phyloP scores from a whole-genome alignment of 35 echinoderm and acorn worm genomes.

The Apostichopus californicus region DNA sequence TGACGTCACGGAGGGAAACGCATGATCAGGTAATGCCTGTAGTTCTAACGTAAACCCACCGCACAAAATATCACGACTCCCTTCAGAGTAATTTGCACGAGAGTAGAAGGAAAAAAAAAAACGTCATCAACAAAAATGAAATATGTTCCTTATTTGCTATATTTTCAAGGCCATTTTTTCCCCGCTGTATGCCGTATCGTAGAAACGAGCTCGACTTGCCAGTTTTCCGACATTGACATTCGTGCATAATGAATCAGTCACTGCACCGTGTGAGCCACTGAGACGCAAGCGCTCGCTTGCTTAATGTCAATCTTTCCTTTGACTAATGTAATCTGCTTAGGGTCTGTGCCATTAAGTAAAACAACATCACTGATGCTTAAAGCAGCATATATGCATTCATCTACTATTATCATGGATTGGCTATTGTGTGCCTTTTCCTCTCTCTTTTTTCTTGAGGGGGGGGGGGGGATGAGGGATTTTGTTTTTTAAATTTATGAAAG shows the following conservation, averaged over 20 bases:
- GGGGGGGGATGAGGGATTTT: no score
- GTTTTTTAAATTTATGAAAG: no score
- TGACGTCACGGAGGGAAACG: no score
- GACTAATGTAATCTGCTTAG: constrained; percentile 18
- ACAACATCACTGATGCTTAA: constrained; percentile 35
- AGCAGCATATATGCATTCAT: background rate
- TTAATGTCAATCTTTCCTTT: constrained; percentile 1
- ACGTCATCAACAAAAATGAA: background rate
- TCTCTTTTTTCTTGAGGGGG: no score
- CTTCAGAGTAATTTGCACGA: no score
- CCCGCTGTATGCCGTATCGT: background rate
- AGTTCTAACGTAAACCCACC: no score
- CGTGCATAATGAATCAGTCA: background rate
- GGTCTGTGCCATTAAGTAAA: constrained; percentile 39
- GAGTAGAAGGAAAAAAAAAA: background rate
- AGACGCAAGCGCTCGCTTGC: background rate
- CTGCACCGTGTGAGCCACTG: background rate
- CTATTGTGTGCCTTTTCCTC: no score
- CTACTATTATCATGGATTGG: no score
- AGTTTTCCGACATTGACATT: background rate
- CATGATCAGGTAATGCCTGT: no score
- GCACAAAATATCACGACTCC: no score
- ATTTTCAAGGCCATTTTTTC: background rate
- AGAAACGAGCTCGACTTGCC: background rate
- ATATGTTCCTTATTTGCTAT: background rate